These are phyloP conservation scores for Bradypodion pumilum DNA, from an alignment of 2,797 vertebrate genomes.

Conservation along the genomic window DNA sequence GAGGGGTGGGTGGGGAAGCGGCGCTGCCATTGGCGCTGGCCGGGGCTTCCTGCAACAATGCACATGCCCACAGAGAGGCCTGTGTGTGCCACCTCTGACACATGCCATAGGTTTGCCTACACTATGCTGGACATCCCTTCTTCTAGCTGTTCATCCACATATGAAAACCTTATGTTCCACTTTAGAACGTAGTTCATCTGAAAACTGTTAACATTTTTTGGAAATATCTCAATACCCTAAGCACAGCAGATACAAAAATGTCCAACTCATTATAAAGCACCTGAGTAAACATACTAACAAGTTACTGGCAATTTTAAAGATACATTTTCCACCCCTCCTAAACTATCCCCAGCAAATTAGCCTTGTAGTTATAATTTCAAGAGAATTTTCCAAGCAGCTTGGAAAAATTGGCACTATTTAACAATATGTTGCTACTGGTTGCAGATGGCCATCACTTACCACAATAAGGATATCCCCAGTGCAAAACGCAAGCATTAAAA, in stretches of 20 bases:
- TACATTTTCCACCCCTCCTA: fast-evolving
- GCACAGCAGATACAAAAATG: not conserved
- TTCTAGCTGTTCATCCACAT: not conserved
- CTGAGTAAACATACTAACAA: not conserved
- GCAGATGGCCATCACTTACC: fast-evolving
- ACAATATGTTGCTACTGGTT: not conserved
- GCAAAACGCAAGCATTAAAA: fast-evolving
- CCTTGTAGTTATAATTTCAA: not conserved
- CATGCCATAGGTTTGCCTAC: no score
- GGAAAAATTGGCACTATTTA: not conserved
- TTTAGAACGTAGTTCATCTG: not conserved
- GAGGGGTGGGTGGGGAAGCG: no score
- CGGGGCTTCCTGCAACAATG: no score
- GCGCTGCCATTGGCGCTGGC: no score
- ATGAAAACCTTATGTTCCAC: not conserved
- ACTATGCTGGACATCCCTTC: no score
- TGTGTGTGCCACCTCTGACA: no score
- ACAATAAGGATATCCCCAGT: fast-evolving
- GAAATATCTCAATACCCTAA: not conserved
- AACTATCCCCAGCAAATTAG: not conserved
- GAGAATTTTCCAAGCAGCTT: not conserved
- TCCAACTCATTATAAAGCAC: fast-evolving
- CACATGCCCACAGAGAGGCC: no score
- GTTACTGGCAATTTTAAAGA: not conserved
- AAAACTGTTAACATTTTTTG: not conserved